Conservation (phyloP, 2,113 vertebrate genomes). For the Boleophthalmus pectinirostris region DNA sequence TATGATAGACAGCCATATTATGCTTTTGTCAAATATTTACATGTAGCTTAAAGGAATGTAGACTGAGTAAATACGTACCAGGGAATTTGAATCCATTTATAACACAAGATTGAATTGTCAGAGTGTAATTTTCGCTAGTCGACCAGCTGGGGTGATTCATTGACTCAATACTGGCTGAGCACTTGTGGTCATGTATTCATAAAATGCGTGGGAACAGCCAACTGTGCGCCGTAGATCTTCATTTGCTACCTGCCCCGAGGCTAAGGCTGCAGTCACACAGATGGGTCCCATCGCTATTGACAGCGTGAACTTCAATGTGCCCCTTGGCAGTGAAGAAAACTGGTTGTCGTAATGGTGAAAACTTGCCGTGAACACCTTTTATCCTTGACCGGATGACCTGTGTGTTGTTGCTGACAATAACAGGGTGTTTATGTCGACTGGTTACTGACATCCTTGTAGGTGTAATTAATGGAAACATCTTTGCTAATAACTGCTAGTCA, state of each 20-base stretch:
- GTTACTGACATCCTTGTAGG: slow-evolving; percentile 28
- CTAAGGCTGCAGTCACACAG: slow-evolving; percentile 38
- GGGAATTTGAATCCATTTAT: slow-evolving; percentile 26
- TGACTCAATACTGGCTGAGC: slow-evolving; percentile 39
- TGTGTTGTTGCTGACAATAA: slow-evolving; percentile 26
- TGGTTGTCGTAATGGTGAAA: slow-evolving; percentile 60
- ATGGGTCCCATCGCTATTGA: slow-evolving; percentile 52
- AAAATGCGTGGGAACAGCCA: slow-evolving; percentile 47
- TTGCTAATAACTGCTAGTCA: not conserved
- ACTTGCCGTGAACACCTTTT: slow-evolving; percentile 70
- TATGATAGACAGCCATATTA: slow-evolving; percentile 40
- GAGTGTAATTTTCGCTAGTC: slow-evolving; percentile 29
- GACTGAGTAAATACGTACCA: slow-evolving; percentile 16
- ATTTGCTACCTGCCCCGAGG: slow-evolving; percentile 53
- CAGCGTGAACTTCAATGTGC: slow-evolving; percentile 62
- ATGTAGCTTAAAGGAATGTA: slow-evolving; percentile 15
- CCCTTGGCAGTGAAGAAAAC: slow-evolving; percentile 56
- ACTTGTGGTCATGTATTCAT: slow-evolving; percentile 50
- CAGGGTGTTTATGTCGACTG: slow-evolving; percentile 23
- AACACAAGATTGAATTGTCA: slow-evolving; percentile 29
- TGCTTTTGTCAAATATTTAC: slow-evolving; percentile 46
- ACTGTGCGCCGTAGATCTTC: slow-evolving; percentile 41
- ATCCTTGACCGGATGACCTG: slow-evolving; percentile 50
- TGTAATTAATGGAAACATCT: slow-evolving; percentile 26
- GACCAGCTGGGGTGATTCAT: slow-evolving; percentile 44